Evolutionary conservation across 2,797 vertebrate genomes (phyloP).

Genomic region (Rhincodon typus): DNA sequence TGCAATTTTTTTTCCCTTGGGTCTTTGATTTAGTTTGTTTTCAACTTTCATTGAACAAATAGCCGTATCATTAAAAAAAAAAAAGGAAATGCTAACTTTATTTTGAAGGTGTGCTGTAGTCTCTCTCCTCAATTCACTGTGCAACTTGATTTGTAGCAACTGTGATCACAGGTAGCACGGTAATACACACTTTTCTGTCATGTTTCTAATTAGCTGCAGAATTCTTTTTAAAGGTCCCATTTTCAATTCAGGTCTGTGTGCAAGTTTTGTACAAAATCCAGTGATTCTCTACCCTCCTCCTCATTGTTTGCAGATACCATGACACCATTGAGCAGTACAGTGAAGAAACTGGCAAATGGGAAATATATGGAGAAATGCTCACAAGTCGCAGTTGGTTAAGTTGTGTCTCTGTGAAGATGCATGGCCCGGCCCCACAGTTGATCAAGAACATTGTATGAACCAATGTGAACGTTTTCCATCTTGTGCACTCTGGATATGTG

Average conservation of each 20-base stretch:
- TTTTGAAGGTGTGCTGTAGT: neutral
- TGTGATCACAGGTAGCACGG: neutral
- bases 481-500: neutral
- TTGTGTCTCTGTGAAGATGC: slow-evolving; percentile 64
- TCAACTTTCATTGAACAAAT: neutral
- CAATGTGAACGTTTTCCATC: neutral
- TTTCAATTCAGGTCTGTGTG: neutral
- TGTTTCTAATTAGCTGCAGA: neutral
- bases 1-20: neutral
- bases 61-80: too few relatives aligned
- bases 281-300: neutral
- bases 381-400: slow-evolving; percentile 73
- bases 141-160: neutral
- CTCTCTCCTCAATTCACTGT: neutral
- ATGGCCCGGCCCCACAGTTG: slow-evolving; percentile 43
- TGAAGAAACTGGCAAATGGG: slow-evolving; percentile 63
- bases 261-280: neutral
- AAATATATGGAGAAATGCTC: slow-evolving; percentile 70
- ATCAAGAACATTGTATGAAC: neutral
- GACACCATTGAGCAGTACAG: slow-evolving; percentile 71
- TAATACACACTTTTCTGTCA: neutral
- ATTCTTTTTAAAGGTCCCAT: neutral
- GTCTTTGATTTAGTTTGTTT: neutral
- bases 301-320: slow-evolving; percentile 59
- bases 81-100: neutral